Evolutionary conservation across 2,113 vertebrate genomes (phyloP).

Genomic region (Argyrosomus japonicus): DNA sequence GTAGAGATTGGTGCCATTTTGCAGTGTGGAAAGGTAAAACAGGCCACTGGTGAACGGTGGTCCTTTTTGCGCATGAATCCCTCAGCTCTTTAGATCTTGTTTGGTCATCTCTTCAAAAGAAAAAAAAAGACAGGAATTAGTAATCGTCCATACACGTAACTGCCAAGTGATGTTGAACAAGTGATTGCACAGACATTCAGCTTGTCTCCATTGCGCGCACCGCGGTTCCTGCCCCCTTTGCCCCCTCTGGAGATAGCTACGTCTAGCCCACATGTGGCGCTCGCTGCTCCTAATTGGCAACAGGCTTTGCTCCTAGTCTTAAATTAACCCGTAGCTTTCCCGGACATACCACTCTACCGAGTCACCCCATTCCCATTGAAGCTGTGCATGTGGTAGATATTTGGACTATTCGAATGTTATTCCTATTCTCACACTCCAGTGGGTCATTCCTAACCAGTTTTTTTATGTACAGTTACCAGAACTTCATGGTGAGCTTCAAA

Average conservation of each 20-base stretch:
- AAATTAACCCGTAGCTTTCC: conserved; percentile 84
- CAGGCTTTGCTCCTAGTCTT: conserved; percentile 82
- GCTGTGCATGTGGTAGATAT: conserved; percentile 59
- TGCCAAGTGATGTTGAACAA: conserved; percentile 3
- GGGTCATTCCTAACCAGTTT: background rate
- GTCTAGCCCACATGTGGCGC: conserved; percentile 80
- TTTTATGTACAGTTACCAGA: background rate
- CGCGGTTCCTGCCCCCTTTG: conserved; percentile 60
- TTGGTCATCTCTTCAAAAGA: conserved; percentile 28
- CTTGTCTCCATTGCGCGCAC: conserved; percentile 52
- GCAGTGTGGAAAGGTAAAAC: conserved; percentile 1
- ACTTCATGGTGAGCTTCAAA: background rate
- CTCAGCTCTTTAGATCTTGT: conserved; percentile 16
- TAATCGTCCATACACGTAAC: background rate
- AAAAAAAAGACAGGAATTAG: background rate
- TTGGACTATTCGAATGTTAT: conserved; percentile 47
- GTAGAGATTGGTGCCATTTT: conserved; percentile 56
- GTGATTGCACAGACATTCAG: conserved; percentile 9
- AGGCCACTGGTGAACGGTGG: background rate
- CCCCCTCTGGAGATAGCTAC: conserved; percentile 65
- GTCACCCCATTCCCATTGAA: conserved; percentile 49
- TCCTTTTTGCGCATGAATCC: conserved; percentile 4
- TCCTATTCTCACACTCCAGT: conserved; percentile 28
- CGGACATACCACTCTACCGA: conserved; percentile 68
- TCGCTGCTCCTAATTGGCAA: conserved; percentile 85